Evolutionary conservation across 2,113 vertebrate genomes (phyloP).

Genomic region (Pogonocichla stellata): DNA sequence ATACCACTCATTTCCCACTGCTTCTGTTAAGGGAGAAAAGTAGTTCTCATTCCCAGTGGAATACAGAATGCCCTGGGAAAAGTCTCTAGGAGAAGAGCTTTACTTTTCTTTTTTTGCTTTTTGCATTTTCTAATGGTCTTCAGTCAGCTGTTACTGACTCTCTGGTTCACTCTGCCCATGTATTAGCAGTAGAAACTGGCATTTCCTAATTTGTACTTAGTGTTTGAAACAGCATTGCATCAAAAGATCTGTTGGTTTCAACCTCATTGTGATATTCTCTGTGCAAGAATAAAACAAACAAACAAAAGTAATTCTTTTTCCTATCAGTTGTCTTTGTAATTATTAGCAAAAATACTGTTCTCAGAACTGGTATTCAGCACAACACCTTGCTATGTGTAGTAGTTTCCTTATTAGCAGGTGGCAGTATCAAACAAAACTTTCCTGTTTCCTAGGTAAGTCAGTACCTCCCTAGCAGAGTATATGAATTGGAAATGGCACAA

Average conservation of each 20-base stretch:
- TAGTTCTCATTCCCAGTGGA: not conserved
- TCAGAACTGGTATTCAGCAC: not conserved
- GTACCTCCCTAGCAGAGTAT: not conserved
- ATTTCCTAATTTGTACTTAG: not conserved
- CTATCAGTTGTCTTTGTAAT: not conserved
- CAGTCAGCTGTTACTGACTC: not conserved
- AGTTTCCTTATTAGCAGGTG: not conserved
- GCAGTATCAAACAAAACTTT: not conserved
- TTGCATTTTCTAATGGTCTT: not conserved
- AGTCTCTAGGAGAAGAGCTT: not conserved
- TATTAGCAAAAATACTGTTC: not conserved
- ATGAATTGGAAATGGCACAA: not conserved
- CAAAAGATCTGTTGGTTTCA: not conserved
- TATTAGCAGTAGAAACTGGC: not conserved
- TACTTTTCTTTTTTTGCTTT: not conserved
- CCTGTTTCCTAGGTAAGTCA: not conserved
- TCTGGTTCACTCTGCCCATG: not conserved
- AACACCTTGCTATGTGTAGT: not conserved
- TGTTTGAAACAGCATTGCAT: not conserved
- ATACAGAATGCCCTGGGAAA: not conserved
- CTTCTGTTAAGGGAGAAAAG: not conserved
- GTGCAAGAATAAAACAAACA: not conserved
- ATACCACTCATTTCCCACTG: not conserved
- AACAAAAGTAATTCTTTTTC: not conserved
- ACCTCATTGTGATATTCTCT: not conserved